Evolutionary conservation across 2,797 vertebrate species (phyloP).

Genomic region (Setipinna tenuifilis): DNA sequence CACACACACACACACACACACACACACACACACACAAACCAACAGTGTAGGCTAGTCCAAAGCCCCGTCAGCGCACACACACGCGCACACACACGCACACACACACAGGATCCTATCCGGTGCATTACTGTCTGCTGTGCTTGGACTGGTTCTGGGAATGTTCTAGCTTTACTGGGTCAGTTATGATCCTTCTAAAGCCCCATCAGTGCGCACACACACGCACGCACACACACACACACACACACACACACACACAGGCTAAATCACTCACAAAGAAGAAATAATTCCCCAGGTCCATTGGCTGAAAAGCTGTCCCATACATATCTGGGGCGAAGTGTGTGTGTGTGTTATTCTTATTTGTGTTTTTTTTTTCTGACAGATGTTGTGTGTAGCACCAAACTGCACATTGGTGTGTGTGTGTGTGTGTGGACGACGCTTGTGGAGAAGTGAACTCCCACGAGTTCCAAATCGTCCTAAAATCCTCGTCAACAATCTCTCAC

Average conservation of each 20-base stretch:
- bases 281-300: slow-evolving; percentile 38
- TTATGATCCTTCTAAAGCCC: slow-evolving; percentile 54
- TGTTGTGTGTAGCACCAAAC: too few species aligned
- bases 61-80: too few species aligned
- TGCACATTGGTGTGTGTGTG: too few species aligned
- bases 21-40: background rate
- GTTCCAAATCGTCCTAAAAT: too few species aligned
- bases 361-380: too few species aligned
- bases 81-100: slow-evolving; percentile 27
- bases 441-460: too few species aligned
- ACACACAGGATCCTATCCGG: slow-evolving; percentile 52
- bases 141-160: slow-evolving; percentile 52
- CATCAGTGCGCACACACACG: slow-evolving; percentile 1
- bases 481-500: too few species aligned
- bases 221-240: slow-evolving; percentile 21
- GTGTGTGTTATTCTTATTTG: too few species aligned
- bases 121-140: slow-evolving; percentile 49
- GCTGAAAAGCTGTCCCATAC: background rate
- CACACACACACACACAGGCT: slow-evolving; percentile 30
- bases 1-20: background rate
- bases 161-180: slow-evolving; percentile 54
- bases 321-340: background rate
- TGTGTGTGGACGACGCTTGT: too few species aligned
- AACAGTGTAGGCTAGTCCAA: too few species aligned
- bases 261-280: slow-evolving; percentile 49